A percentile compares a stretch with the other conserved stretches of the same genome.
Evolutionary conservation across 2,113 vertebrate species (phyloP).

Genomic region (Paradoxurus hermaphroditus): DNA sequence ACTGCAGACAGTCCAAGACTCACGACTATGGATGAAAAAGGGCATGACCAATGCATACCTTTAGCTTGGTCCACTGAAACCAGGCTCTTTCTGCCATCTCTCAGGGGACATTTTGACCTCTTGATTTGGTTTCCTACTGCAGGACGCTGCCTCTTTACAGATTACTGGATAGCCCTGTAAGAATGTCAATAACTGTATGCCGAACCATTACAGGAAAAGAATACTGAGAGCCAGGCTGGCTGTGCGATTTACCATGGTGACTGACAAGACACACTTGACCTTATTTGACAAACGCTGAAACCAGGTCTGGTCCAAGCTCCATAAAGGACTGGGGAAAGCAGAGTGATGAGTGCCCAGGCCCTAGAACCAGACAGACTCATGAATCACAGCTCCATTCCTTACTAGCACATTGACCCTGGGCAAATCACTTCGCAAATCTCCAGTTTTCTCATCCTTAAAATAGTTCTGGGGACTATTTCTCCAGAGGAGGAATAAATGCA

Average conservation of each 20-base stretch:
- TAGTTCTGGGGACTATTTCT: too few relatives aligned
- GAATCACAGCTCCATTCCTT: background rate
- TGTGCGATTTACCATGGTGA: background rate
- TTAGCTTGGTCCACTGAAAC: accelerated
- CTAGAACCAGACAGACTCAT: background rate
- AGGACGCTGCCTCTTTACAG: background rate
- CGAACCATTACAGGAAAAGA: background rate
- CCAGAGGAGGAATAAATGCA: accelerated
- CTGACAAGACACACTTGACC: conserved; percentile 5
- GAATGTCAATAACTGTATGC: background rate
- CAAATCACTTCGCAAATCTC: background rate
- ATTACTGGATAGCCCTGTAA: background rate
- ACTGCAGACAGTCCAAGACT: background rate
- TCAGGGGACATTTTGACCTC: conserved; percentile 40
- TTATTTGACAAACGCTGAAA: background rate
- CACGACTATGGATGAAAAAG: accelerated
- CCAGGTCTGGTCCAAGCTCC: background rate
- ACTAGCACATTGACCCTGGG: background rate
- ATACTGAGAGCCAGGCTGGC: background rate
- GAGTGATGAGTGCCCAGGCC: accelerated
- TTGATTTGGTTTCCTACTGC: background rate
- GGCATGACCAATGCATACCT: background rate
- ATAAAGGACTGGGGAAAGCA: background rate
- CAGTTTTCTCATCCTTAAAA: background rate
- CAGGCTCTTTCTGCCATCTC: background rate